Conservation (phyloP, 2,113 vertebrate species). For the Tamias sibiricus region DNA sequence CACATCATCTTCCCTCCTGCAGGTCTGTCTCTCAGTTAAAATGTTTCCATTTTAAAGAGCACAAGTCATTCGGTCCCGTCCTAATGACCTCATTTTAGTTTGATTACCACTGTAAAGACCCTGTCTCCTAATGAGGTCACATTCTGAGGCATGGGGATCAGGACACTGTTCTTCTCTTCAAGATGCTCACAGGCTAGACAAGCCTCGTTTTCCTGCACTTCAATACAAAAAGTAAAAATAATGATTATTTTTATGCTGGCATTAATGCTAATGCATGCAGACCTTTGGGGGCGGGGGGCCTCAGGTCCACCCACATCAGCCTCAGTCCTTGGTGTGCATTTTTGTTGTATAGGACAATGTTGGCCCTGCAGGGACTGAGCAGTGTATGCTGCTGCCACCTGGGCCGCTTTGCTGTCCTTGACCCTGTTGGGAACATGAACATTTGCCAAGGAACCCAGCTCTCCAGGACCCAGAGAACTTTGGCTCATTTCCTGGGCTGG, state of each 20-base stretch:
- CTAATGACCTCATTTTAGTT: background rate
- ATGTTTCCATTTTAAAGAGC: background rate
- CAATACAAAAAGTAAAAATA: background rate
- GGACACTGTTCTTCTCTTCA: background rate
- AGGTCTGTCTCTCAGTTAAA: background rate
- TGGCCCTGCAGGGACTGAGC: background rate
- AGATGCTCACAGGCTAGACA: background rate
- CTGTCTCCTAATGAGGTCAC: background rate
- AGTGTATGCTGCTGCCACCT: accelerated
- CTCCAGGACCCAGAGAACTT: background rate
- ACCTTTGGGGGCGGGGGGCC: background rate
- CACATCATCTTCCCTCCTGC: accelerated
- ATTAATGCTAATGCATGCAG: background rate
- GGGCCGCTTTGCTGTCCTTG: background rate
- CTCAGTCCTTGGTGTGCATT: background rate
- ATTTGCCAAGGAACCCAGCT: background rate
- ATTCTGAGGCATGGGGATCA: background rate
- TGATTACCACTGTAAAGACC: background rate
- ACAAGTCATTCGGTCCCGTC: background rate
- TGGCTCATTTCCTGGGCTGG: background rate
- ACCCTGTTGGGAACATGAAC: background rate
- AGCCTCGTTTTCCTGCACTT: background rate
- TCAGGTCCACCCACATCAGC: background rate
- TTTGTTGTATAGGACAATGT: accelerated
- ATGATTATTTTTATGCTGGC: background rate